Percentiles rank a stretch among this genome's conserved stretches.
Conservation (phyloP, 2,113 vertebrate genomes). For the Apeltes quadracus region DNA sequence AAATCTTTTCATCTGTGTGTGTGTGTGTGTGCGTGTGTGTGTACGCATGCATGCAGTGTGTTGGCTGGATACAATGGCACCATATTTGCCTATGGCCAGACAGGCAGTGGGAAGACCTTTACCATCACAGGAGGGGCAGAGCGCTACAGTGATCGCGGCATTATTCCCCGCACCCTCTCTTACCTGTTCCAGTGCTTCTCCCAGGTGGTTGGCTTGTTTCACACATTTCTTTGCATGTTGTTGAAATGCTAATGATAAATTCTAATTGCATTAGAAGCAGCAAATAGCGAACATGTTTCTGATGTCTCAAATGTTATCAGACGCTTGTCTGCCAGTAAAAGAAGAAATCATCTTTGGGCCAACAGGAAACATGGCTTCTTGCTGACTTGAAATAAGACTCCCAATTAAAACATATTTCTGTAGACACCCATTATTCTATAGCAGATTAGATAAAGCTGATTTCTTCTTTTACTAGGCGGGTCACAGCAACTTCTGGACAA, state of each 20-base stretch:
- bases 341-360: too few relatives aligned
- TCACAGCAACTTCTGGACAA: background rate
- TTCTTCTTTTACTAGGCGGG: background rate
- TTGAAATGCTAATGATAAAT: too few relatives aligned
- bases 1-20: background rate
- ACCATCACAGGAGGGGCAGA: constrained; percentile 95
- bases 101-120: constrained; percentile 96
- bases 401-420: background rate
- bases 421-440: background rate
- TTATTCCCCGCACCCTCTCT: constrained; percentile 92
- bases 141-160: constrained; percentile 89
- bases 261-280: background rate
- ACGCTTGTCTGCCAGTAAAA: too few relatives aligned
- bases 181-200: constrained; percentile 88
- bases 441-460: background rate
- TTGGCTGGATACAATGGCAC: constrained; percentile 94
- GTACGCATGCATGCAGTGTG: constrained; percentile 75
- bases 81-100: constrained; percentile 97
- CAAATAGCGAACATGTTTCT: background rate
- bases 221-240: too few relatives aligned
- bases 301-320: too few relatives aligned
- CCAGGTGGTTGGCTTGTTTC: constrained; percentile 57
- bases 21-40: constrained; percentile 15
- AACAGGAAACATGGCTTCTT: background rate
- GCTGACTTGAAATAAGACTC: background rate